Conservation (phyloP, 2,888 invertebrate species). For the Eulithis prunata region DNA sequence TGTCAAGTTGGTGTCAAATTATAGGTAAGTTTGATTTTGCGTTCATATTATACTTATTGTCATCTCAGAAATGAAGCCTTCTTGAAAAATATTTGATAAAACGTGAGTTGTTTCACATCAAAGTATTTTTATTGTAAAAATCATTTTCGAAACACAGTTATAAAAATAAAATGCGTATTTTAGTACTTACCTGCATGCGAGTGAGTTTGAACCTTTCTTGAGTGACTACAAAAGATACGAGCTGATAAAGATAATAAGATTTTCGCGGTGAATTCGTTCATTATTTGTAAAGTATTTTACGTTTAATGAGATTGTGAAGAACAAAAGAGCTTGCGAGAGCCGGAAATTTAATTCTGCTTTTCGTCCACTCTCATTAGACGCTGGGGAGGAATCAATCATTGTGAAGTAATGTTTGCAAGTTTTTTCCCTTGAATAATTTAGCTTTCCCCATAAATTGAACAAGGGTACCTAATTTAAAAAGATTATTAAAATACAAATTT, state of each 20-base stretch:
- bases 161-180: too few relatives aligned
- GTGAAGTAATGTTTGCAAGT: conserved; percentile 30
- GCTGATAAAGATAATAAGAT: conserved; percentile 58
- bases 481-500: neutral
- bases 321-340: conserved; percentile 65
- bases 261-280: conserved; percentile 57
- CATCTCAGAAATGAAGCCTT: too few relatives aligned
- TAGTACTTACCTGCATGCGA: too few relatives aligned
- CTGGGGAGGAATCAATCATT: conserved; percentile 60
- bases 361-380: conserved; percentile 62
- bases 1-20: too few relatives aligned
- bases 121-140: too few relatives aligned
- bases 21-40: too few relatives aligned
- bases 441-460: neutral
- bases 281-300: conserved; percentile 66
- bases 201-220: neutral
- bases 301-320: conserved; percentile 71
- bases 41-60: too few relatives aligned
- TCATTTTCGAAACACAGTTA: too few relatives aligned
- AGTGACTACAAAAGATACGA: conserved; percentile 2
- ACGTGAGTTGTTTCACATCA: too few relatives aligned
- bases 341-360: conserved; percentile 64
- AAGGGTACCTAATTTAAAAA: neutral
- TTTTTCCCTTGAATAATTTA: conserved; percentile 41
- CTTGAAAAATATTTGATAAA: too few relatives aligned